Evolutionary conservation across 2,113 vertebrate species (phyloP), one percentile per base, ranked within the genome.

Genomic region (Gobiocypris rarus): DNA sequence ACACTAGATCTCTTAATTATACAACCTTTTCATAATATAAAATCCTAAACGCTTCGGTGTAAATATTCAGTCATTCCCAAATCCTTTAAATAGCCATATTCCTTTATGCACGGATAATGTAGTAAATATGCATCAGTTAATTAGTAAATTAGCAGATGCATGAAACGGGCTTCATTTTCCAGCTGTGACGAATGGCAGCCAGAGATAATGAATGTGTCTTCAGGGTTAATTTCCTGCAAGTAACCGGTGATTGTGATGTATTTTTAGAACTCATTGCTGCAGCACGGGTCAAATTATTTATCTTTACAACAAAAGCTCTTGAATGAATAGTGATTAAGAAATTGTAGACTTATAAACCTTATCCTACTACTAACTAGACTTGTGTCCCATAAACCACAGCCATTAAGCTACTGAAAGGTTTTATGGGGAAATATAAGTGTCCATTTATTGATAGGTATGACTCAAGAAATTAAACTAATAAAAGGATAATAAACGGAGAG

Each of bases 81-180:
- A 56, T 56, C 50, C 31, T 13, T 22, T 26, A 54, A 75, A 22
- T n/a, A 61, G 58, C 22, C 17, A 1, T 63, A 28, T 28, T 52
- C 58, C 38, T 63, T 28, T 80, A 65, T 48, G 11, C 24, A 67
- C 43, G 31, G 56, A 43, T 43, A 59, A n/a, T 45, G 56, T 45
- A 28, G 75, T 45, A 45, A 79, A 43, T 63, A 63, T 50, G 59
- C 58, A 67, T 45, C 43, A 67, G 61, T 80, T 50, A 59, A 78
- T 78, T 78, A 78, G 48, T 50, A 75, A 78, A 79, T 80, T 80
- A 80, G 45, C 61, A 67, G 59, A 80, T 65, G 78, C 78, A 65
- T 67, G 11, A 80, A 22, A 48, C 59, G 22, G 59, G 77, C 77
- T 63, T 80, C 59, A 80, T 80, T 67, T 80, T 52, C 59, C 31